Evolutionary conservation across 2,797 vertebrate genomes (phyloP).

Genomic region (Malacoraja senta): DNA sequence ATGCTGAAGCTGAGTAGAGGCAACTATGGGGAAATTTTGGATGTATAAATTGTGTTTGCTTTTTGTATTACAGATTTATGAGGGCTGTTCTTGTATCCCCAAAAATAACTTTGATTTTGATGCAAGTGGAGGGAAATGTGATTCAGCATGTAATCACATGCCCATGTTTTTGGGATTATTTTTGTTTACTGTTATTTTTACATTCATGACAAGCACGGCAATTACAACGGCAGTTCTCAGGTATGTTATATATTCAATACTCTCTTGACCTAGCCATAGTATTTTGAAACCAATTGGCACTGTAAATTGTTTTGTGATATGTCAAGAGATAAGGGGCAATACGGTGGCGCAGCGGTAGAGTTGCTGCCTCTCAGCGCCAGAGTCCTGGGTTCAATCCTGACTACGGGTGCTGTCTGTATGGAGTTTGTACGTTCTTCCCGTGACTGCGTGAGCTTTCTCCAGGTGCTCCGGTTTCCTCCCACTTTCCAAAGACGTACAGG

Average conservation of each 20-base stretch:
- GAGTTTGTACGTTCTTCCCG: too few relatives aligned
- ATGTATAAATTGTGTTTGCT: not conserved
- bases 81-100: conserved; percentile 62
- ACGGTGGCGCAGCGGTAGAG: too few relatives aligned
- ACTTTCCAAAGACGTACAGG: too few relatives aligned
- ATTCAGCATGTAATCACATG: conserved; percentile 50
- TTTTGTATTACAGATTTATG: conserved; percentile 50
- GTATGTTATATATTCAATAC: conserved; percentile 45
- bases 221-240: conserved; percentile 64
- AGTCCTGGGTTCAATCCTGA: too few relatives aligned
- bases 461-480: too few relatives aligned
- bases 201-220: conserved; percentile 64
- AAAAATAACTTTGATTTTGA: conserved; percentile 41
- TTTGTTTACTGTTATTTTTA: conserved; percentile 59
- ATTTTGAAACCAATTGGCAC: not conserved
- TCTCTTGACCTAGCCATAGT: not conserved
- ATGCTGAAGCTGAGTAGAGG: too few relatives aligned
- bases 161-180: conserved; percentile 58
- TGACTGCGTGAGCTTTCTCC: too few relatives aligned
- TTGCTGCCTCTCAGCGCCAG: too few relatives aligned
- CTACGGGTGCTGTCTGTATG: too few relatives aligned
- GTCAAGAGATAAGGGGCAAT: not conserved
- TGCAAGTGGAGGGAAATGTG: conserved; percentile 59
- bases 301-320: not conserved
- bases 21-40: not conserved